Evolutionary conservation across 2,113 vertebrate species (phyloP), one percentile per base, ranked within the genome.

Genomic region (Trematomus loennbergii): DNA sequence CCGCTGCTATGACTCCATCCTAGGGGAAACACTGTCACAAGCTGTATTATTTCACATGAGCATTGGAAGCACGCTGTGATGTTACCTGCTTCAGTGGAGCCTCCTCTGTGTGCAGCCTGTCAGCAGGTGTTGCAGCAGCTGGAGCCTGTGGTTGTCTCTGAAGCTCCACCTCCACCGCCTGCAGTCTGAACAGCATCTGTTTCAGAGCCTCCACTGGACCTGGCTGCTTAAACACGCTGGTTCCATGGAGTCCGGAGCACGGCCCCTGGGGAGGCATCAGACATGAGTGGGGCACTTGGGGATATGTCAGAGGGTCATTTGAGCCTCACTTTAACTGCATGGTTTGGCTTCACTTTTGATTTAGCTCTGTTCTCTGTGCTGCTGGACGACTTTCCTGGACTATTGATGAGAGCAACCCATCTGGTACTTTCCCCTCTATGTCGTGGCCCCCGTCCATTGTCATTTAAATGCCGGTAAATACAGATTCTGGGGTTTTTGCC

Each of bases 121-220:
- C 63, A 2, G 49, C 0, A 3, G 16, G 3, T 1, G 48, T 2
- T 2, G 57, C 13, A 12, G 50, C 40, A 16, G 0, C 36, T 20
- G 75, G 8, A 5, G 18, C 18, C 48, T 58, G 61, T 0, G 68
- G 79, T 12, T 17, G 65, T 2, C 48, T 33, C 68, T 89, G 80
- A 33, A 93, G 86, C 84, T 89, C 81, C 0, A 70, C 65, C 64
- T 93, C 92, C 77, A 93, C 87, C 0, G 87, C 69, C 86, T 93
- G 87, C 13, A 93, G 87, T 55, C 89, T 80, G 81, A 93, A 93
- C 52, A 93, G 75, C 82, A 92, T 92, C 86, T 92, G 92, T 17
- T 93, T 93, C 25, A 92, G 25, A 43, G 92, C 91, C 79, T 93
- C 92, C 33, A 88, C 75, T 0, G 88, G 88, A 64, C 92, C 92